Conservation (phyloP, 2,888 invertebrate genomes). For the Trisateles emortualis region DNA sequence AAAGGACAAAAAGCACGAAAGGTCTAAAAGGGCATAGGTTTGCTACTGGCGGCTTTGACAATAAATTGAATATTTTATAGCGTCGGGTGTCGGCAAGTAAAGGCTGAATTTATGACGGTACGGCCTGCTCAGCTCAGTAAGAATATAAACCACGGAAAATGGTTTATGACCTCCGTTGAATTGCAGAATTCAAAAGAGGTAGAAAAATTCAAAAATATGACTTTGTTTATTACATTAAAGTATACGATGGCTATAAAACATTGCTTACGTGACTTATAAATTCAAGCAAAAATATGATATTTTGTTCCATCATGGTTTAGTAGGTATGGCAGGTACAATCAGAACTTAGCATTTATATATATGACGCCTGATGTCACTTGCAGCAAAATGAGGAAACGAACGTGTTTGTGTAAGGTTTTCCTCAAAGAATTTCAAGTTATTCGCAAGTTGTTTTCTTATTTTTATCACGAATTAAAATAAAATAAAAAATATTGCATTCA, state of each 20-base stretch:
- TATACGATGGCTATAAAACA: not conserved
- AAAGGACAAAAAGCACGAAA: constrained; percentile 24
- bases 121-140: constrained; percentile 51
- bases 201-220: constrained; percentile 23
- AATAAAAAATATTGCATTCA: not conserved
- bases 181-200: constrained; percentile 46
- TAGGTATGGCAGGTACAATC: too few relatives aligned
- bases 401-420: too few relatives aligned
- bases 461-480: not conserved
- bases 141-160: constrained; percentile 61
- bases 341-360: too few relatives aligned
- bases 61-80: constrained; percentile 69
- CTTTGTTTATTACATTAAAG: constrained; percentile 18
- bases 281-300: not conserved
- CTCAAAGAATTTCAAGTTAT: too few relatives aligned
- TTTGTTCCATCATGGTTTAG: too few relatives aligned
- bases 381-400: too few relatives aligned
- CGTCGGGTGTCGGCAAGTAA: constrained; percentile 53
- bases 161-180: constrained; percentile 61
- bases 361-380: too few relatives aligned
- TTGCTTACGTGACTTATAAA: not conserved
- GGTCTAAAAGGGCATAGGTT: constrained; percentile 30
- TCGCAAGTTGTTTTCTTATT: too few relatives aligned
- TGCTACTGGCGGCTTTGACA: constrained; percentile 52
- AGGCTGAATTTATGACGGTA: constrained; percentile 61